Evolutionary conservation across 2,113 vertebrate genomes (phyloP).

Genomic region (Ancistrus triradiatus): DNA sequence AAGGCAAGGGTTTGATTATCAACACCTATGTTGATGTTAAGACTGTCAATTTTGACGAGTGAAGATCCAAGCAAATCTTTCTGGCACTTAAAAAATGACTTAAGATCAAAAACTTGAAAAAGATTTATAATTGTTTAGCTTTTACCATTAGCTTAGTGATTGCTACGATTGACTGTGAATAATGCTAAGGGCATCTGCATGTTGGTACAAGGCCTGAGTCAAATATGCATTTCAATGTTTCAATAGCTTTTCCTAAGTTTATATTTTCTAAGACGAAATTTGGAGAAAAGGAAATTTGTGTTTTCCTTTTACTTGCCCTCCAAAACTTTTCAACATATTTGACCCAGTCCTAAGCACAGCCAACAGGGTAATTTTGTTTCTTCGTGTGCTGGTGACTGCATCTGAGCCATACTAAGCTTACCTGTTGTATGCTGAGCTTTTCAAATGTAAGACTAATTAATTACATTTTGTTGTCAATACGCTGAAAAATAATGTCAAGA

Average conservation of each 20-base stretch:
- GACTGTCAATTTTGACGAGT: neutral
- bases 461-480: conserved; percentile 29
- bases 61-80: conserved; percentile 3
- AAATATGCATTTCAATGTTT: conserved; percentile 19
- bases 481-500: conserved; percentile 49
- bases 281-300: no score
- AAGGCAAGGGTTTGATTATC: neutral
- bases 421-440: conserved; percentile 52
- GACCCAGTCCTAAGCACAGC: conserved; percentile 36
- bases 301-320: neutral
- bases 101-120: conserved; percentile 15
- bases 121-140: conserved; percentile 27
- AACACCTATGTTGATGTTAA: conserved; percentile 15
- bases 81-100: conserved; percentile 21
- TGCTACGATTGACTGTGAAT: conserved; percentile 38
- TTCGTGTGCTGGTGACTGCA: conserved; percentile 65
- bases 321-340: conserved; percentile 24
- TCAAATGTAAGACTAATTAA: conserved; percentile 35
- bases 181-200: conserved; percentile 31
- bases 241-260: neutral
- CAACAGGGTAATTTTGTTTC: conserved; percentile 33
- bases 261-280: no score
- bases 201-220: conserved; percentile 38
- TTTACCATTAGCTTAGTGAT: conserved; percentile 18
- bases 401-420: conserved; percentile 70